phyloP scores from a whole-genome alignment of 2,888 invertebrate genomes.

The Therioaphis trifolii region DNA sequence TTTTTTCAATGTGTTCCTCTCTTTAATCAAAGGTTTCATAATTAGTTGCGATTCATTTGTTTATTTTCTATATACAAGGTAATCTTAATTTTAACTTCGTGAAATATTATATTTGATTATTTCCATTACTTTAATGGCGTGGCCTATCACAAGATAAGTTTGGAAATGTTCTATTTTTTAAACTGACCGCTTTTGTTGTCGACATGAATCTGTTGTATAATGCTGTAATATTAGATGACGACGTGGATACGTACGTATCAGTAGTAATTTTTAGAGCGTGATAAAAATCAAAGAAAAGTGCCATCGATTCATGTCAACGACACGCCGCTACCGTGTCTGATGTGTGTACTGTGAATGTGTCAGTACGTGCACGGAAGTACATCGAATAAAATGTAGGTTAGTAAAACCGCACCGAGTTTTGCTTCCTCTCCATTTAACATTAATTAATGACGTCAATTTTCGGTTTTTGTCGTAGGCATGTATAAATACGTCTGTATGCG shows the following conservation, averaged over 20 bases:
- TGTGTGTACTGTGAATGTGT: background rate
- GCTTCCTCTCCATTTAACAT: background rate
- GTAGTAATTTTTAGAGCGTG: conserved; percentile 10
- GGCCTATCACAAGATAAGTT: no score
- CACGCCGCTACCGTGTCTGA: background rate
- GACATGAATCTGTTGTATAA: background rate
- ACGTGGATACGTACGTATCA: background rate
- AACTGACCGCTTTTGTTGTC: background rate
- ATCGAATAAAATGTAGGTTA: background rate
- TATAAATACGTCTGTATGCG: no score
- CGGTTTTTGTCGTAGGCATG: background rate
- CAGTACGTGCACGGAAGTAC: background rate
- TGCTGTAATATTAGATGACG: no score
- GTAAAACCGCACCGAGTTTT: background rate
- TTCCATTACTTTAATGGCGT: no score
- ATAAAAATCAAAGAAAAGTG: conserved; percentile 25
- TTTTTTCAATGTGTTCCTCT: no score
- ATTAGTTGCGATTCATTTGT: no score
- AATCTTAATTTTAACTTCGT: no score
- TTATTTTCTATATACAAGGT: no score
- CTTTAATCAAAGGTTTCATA: no score
- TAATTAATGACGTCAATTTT: background rate
- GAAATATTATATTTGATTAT: no score
- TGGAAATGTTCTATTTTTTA: background rate
- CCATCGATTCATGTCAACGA: background rate